Evolutionary conservation across 1,140 invertebrate species (phyloP).

Genomic region (Drosophila nannoptera): DNA sequence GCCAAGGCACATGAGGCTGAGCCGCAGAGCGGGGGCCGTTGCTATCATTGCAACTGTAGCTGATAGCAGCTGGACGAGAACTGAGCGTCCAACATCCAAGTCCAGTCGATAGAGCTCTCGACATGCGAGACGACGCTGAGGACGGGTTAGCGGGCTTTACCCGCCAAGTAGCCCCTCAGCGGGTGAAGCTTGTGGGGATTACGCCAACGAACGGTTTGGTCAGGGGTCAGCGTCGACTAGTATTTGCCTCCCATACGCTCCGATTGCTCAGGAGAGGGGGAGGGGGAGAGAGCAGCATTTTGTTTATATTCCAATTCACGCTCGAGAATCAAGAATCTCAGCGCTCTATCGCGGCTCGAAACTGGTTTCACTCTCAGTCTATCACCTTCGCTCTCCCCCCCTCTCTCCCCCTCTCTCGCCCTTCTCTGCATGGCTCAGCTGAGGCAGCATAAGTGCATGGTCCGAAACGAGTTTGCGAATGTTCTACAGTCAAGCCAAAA

Average conservation of each 20-base stretch:
- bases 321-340: slow-evolving; percentile 4
- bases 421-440: slow-evolving; percentile 1
- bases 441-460: not conserved
- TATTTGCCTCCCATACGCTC: not conserved
- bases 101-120: slow-evolving; percentile 8
- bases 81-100: slow-evolving; percentile 25
- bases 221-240: slow-evolving; percentile 11
- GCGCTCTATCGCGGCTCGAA: too few species aligned
- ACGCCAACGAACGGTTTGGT: not conserved
- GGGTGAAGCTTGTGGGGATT: not conserved
- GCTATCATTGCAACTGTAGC: slow-evolving; percentile 49
- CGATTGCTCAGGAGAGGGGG: not conserved
- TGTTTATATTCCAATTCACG: slow-evolving; percentile 42
- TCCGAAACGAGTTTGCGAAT: slow-evolving; percentile 13
- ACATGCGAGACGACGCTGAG: not conserved
- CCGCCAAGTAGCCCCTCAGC: slow-evolving; percentile 13
- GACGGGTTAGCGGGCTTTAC: slow-evolving; percentile 52
- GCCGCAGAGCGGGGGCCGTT: not conserved
- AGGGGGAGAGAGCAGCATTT: not conserved
- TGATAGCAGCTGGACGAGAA: slow-evolving; percentile 35
- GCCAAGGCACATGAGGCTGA: slow-evolving; percentile 36
- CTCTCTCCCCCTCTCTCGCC: not conserved
- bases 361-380: slow-evolving; percentile 15
- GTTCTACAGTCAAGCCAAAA: not conserved
- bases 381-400: too few species aligned